A percentile compares a stretch with the other conserved stretches of the same genome.
Conservation (phyloP, 1,140 invertebrate species). For the Dolichoris vasculosae region DNA sequence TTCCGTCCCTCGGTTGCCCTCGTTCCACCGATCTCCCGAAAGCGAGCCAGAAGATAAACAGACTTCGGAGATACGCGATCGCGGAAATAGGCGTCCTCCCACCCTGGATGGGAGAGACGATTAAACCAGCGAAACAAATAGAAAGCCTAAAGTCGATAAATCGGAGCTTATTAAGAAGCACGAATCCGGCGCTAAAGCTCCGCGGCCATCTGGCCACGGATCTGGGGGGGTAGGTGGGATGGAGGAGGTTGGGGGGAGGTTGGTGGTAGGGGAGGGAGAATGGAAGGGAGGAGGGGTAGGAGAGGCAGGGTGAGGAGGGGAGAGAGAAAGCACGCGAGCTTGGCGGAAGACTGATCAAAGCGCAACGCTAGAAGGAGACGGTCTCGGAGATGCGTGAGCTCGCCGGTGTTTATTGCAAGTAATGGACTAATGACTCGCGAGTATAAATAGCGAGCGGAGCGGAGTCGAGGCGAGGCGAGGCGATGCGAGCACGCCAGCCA, state of each 20-base stretch:
- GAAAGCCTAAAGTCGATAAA: slow-evolving; percentile 40
- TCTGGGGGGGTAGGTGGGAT: no score
- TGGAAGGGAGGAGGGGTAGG: no score
- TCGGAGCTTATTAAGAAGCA: slow-evolving; percentile 50
- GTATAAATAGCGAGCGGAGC: slow-evolving; percentile 62
- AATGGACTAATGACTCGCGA: slow-evolving; percentile 66
- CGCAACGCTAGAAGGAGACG: slow-evolving; percentile 3
- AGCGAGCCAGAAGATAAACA: no score
- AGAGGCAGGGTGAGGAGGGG: no score
- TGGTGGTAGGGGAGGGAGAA: no score
- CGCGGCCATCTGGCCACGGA: no score
- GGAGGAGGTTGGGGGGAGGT: no score
- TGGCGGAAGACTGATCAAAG: slow-evolving; percentile 16
- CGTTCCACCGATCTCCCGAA: background rate
- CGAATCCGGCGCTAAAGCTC: background rate
- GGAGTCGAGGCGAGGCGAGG: background rate
- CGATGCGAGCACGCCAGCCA: slow-evolving; percentile 62
- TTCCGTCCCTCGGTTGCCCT: background rate
- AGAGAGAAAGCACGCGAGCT: no score
- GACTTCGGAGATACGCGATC: background rate
- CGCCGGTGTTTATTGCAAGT: slow-evolving; percentile 59
- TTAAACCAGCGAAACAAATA: background rate
- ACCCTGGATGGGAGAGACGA: background rate
- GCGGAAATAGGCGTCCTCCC: background rate
- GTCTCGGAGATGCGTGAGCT: background rate